These are phyloP conservation scores for Archilochus colubris DNA, from an alignment of 2,113 vertebrate genomes.

Conservation along the genomic window DNA sequence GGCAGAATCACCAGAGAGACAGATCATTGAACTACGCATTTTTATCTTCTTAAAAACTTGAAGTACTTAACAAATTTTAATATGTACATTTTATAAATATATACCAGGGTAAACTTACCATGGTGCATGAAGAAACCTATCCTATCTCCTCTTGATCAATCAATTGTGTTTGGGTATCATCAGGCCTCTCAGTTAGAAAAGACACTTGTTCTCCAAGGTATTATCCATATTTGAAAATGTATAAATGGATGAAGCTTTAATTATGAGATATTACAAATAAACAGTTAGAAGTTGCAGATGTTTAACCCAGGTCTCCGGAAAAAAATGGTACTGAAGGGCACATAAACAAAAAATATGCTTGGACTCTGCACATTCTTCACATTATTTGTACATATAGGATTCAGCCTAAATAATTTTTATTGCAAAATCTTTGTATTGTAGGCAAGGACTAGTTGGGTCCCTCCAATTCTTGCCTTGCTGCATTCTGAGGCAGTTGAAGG, in stretches of 20 bases:
- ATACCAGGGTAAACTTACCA: background rate
- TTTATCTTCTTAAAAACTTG: background rate
- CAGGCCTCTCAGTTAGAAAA: background rate
- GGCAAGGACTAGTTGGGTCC: background rate
- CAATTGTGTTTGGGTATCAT: background rate
- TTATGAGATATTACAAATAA: background rate
- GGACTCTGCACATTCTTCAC: background rate
- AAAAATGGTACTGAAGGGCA: background rate
- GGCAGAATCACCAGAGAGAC: background rate
- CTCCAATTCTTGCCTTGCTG: background rate
- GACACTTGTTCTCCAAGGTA: background rate
- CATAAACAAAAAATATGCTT: rapidly evolving
- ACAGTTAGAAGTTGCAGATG: background rate
- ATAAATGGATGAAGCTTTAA: background rate
- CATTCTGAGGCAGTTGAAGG: background rate
- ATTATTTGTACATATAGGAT: background rate
- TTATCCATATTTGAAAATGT: background rate
- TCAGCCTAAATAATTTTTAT: background rate
- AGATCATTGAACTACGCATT: background rate
- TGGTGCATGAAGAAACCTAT: background rate
- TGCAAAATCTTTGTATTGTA: background rate
- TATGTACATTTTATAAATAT: background rate
- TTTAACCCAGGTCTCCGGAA: background rate
- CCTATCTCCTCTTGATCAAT: background rate
- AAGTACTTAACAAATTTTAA: background rate